phyloP scores from a whole-genome alignment of 2,888 invertebrate genomes.

The Synanthedon andrenaeformis region DNA sequence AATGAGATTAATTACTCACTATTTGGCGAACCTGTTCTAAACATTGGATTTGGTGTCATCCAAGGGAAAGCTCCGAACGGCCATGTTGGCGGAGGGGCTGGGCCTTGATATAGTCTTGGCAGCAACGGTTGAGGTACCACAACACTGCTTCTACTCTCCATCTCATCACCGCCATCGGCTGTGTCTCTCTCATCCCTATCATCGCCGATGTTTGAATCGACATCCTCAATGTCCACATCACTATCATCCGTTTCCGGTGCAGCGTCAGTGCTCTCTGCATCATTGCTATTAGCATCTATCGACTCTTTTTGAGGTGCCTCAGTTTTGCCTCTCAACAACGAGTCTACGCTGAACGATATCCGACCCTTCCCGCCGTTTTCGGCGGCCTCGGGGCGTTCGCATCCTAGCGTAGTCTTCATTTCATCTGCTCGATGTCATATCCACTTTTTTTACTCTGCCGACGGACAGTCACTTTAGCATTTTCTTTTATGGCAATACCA shows the following conservation, averaged over 20 bases:
- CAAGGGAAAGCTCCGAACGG: constrained; percentile 76
- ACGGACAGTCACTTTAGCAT: constrained; percentile 3
- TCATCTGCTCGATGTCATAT: constrained; percentile 59
- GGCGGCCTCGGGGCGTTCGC: constrained; percentile 62
- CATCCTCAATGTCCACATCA: constrained; percentile 64
- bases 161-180: constrained; percentile 55
- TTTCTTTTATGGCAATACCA: constrained; percentile 1
- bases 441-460: constrained; percentile 11
- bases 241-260: constrained; percentile 54
- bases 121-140: constrained; percentile 77
- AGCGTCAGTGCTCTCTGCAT: constrained; percentile 49
- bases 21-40: constrained; percentile 70
- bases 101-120: constrained; percentile 70
- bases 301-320: constrained; percentile 36
- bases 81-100: constrained; percentile 67
- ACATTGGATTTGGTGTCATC: constrained; percentile 73
- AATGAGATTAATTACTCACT: constrained; percentile 42
- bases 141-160: constrained; percentile 64
- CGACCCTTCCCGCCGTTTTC: constrained; percentile 71
- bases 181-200: constrained; percentile 56
- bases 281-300: constrained; percentile 43
- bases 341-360: constrained; percentile 81
- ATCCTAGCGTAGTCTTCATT: constrained; percentile 67
- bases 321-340: constrained; percentile 62
- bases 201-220: constrained; percentile 51